Base-by-base conservation (phyloP, 2,113 vertebrate genomes). In the Oreotragus oreotragus region DNA sequence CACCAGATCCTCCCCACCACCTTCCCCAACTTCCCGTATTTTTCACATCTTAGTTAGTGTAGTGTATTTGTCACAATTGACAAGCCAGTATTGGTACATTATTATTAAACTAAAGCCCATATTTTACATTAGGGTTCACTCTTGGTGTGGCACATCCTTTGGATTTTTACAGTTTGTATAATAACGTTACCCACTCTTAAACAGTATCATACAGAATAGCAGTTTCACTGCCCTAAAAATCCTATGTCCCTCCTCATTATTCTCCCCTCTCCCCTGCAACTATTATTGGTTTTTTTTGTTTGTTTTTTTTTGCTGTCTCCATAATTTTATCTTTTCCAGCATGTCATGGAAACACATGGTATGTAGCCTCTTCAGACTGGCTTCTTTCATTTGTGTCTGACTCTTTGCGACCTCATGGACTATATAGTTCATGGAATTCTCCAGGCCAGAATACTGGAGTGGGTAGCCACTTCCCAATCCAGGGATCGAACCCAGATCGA, bases 201-300 rank as follows among this genome's bases (percentile, higher is more conserved):
- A 70, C 16, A 85, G 11, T 39, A 4, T 2, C 33, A 33, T 39
- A 55, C 79, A 58, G 81, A 73, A 25, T 28, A 76, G 33, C 1
- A 19, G 77, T 55, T 23, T 14, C 36, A 7, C 47, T 25, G 36
- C 51, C 64, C 70, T 45, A 16, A 39, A 64, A 43, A 10, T 47
- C 28, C 23, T 15, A 5, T 4, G 7, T 17, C 15, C 3, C 14
- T 0, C 0, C 76, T 23, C 28, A 1, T 27, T 62, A 3, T 1
- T 49, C 28, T 14, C 16, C 28, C n/a, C 23, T 12, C 36, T 36
- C 1, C 16, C 11, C 13, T 21, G 14, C 28, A 51, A 27, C 39
- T 14, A 53, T 33, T 39, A 7, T 47, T 36, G 7, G 7, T 30
- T 4, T 36, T 58, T 25, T 58, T 8, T 25, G 55, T 4, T 6